Base-by-base conservation (phyloP, 2,797 vertebrate species). In the Myioborus miniatus region DNA sequence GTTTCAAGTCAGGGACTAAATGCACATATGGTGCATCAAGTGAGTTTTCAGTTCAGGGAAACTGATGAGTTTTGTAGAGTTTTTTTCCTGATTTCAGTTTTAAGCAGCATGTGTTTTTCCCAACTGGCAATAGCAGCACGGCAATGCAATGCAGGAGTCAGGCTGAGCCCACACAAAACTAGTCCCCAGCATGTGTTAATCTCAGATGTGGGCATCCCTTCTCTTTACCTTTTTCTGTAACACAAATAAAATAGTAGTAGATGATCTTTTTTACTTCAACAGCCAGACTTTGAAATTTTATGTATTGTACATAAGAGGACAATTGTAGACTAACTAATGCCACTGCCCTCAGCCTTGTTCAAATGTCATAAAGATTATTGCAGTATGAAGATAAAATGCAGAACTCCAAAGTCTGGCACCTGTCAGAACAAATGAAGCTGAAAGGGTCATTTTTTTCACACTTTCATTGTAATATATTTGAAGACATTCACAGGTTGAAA, bases 401-500 rank as follows among this genome's bases (percentile, higher is more conserved):
- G 80, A 32, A 83, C 78, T 88, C 80, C 58, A 82, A 82, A 75
- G 75, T 64, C 78, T 93, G 95, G 84, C 76, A 96, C 91, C 96
- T 91, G 77, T 96, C 97, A 96, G 60, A 93, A 90, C 79, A 78
- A 85, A 94, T 50, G 87, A 95, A 97, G 93, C 87, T 58, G 27
- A 69, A 74, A 86, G 53, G 34, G 64, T 82, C 46, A 9, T 69
- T 93, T 91, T 91, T 69, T 50, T 50, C 71, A 46, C 59, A 53
- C 49, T 89, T 76, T 75, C 63, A n/a, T 76, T 95, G 80, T 88
- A 93, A 93, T 71, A 12, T 53, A 94, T 92, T 76, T 89, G 87
- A 96, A 95, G 96, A 95, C 93, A 86, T 72, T 89, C 69, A 24
- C 64, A 50, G 76, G 90, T 47, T 98, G 95, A 96, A 93, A 97